phyloP scores from a whole-genome alignment of 2,888 invertebrate genomes.

The Noctua janthina region DNA sequence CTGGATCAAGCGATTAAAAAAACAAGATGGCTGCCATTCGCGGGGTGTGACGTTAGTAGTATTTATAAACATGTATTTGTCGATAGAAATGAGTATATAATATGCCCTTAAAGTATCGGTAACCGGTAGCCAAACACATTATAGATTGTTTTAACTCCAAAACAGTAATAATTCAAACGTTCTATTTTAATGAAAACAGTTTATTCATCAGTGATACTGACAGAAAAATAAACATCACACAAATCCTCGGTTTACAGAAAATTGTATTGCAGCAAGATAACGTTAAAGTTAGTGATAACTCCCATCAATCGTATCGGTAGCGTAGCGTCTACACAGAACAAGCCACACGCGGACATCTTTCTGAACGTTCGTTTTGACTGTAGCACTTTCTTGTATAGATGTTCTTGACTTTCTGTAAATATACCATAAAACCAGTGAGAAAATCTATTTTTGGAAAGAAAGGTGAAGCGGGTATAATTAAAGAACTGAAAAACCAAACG shows the following conservation, averaged over 20 bases:
- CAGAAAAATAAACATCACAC: not conserved
- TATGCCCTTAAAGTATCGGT: too few species aligned
- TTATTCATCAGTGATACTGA: not conserved
- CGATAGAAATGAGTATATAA: too few species aligned
- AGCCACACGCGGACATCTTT: conserved; percentile 21
- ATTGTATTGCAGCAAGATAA: conserved; percentile 41
- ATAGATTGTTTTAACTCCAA: too few species aligned
- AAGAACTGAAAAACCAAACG: not conserved
- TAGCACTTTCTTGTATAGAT: conserved; percentile 15
- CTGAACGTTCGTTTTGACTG: conserved; percentile 11
- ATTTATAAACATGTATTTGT: too few species aligned
- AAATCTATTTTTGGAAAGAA: not conserved
- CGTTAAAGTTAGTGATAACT: conserved; percentile 16
- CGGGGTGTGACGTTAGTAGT: too few species aligned
- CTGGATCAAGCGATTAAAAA: too few species aligned
- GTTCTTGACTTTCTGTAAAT: conserved; percentile 29
- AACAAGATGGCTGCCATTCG: too few species aligned
- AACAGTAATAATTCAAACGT: not conserved
- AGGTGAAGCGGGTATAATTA: not conserved
- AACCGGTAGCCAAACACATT: too few species aligned
- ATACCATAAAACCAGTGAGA: not conserved
- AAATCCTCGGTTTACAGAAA: conserved; percentile 18
- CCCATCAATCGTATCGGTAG: conserved; percentile 32
- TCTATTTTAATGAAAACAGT: not conserved
- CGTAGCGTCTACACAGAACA: conserved; percentile 19